Evolutionary conservation across 2,888 invertebrate species (phyloP).

Genomic region (Mesodorylaimus sp.): DNA sequence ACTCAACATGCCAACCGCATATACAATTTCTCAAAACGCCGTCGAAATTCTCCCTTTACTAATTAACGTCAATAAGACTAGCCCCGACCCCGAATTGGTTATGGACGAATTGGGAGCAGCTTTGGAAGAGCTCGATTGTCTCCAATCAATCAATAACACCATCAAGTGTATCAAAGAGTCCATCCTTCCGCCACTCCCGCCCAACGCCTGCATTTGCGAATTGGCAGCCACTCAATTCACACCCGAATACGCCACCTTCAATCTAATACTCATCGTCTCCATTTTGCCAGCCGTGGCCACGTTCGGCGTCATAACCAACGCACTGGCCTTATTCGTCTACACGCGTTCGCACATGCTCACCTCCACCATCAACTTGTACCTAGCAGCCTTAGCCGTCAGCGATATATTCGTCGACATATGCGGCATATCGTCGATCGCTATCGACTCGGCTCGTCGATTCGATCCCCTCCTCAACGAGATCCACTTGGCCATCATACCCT

Average conservation of each 20-base stretch:
- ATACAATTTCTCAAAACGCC: too few species aligned
- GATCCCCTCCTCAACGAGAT: not conserved
- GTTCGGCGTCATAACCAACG: conserved; percentile 22
- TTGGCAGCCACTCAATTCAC: not conserved
- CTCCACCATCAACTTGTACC: conserved; percentile 22
- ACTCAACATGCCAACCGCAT: too few species aligned
- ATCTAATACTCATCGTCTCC: conserved; percentile 19
- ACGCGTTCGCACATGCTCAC: conserved; percentile 21
- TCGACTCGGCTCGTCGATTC: conserved; percentile 3
- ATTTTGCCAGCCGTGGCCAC: conserved; percentile 21
- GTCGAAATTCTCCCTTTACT: too few species aligned
- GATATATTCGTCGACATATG: conserved; percentile 20
- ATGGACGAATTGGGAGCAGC: too few species aligned
- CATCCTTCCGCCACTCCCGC: not conserved
- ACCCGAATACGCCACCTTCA: too few species aligned
- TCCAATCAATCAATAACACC: too few species aligned
- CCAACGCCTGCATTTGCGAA: not conserved
- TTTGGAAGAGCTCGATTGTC: too few species aligned
- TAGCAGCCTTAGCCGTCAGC: conserved; percentile 18
- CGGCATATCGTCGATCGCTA: conserved; percentile 17
- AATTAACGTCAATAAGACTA: too few species aligned
- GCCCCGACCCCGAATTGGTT: too few species aligned
- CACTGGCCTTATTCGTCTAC: conserved; percentile 22
- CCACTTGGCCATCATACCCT: not conserved
- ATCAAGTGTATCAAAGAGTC: too few species aligned